These are phyloP conservation scores for Crocidura indochinensis DNA, from an alignment of 2,797 vertebrate species.

Conservation along the genomic window DNA sequence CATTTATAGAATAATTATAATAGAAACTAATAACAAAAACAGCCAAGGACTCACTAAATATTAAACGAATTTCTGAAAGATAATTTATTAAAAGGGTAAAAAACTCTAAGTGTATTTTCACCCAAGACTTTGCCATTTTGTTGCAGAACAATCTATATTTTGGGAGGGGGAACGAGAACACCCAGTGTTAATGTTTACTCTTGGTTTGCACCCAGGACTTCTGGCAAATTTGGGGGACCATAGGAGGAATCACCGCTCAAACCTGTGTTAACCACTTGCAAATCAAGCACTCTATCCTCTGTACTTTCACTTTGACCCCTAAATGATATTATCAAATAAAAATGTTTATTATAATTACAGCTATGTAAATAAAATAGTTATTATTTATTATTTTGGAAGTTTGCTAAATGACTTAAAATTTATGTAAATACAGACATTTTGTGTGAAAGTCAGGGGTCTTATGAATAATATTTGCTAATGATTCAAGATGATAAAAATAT, in stretches of 20 bases:
- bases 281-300: not conserved
- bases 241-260: too few relatives aligned
- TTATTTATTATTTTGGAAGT: constrained; percentile 50
- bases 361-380: constrained; percentile 50
- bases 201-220: too few relatives aligned
- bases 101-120: constrained; percentile 57
- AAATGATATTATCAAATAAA: constrained; percentile 55
- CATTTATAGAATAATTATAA: not conserved
- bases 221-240: too few relatives aligned
- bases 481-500: constrained; percentile 3
- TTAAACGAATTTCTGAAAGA: constrained; percentile 1
- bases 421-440: constrained; percentile 57
- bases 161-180: not conserved
- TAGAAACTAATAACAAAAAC: constrained; percentile 15
- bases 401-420: constrained; percentile 41
- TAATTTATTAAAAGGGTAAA: not conserved
- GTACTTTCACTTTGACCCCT: not conserved
- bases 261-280: too few relatives aligned
- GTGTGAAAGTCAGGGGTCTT: not conserved
- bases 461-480: constrained; percentile 15
- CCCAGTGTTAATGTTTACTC: too few relatives aligned
- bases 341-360: constrained; percentile 29
- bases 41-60: not conserved
- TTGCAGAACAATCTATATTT: constrained; percentile 14
- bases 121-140: constrained; percentile 29